These are phyloP conservation scores for Campoletis sonorensis DNA, from an alignment of 1,140 invertebrate species.

Conservation along the genomic window DNA sequence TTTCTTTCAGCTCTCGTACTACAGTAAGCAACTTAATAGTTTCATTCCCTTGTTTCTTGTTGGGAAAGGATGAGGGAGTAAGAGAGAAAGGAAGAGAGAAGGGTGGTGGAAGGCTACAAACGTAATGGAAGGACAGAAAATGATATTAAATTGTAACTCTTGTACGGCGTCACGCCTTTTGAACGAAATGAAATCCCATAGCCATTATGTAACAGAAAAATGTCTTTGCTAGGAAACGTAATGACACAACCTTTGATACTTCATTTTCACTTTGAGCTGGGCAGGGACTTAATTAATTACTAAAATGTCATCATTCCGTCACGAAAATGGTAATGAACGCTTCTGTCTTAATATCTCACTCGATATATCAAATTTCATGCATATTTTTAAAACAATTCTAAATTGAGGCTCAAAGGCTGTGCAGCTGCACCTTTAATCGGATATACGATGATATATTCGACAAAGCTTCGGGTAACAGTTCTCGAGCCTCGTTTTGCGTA, in stretches of 20 bases:
- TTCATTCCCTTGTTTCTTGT: neutral
- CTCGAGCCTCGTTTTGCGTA: slow-evolving; percentile 13
- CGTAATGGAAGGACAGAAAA: slow-evolving; percentile 22
- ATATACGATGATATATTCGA: too few relatives aligned
- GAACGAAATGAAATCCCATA: slow-evolving; percentile 21
- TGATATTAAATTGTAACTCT: slow-evolving; percentile 13
- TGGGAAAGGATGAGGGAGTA: neutral
- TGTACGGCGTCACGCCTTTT: slow-evolving; percentile 7
- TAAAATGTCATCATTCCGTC: too few relatives aligned
- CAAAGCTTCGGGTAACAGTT: too few relatives aligned
- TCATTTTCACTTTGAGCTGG: neutral
- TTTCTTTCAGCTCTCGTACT: neutral
- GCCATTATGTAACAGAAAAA: neutral
- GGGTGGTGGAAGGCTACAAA: neutral
- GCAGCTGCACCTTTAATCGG: too few relatives aligned
- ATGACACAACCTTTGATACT: neutral
- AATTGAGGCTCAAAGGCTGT: too few relatives aligned
- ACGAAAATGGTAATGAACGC: too few relatives aligned
- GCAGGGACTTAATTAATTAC: too few relatives aligned
- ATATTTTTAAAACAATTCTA: too few relatives aligned
- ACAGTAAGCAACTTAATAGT: neutral
- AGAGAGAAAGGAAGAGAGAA: neutral
- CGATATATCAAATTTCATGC: too few relatives aligned
- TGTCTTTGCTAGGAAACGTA: neutral
- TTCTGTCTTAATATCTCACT: too few relatives aligned